Conservation (phyloP, 64 coral and sea anemone genomes). For the Anthopleura sola region DNA sequence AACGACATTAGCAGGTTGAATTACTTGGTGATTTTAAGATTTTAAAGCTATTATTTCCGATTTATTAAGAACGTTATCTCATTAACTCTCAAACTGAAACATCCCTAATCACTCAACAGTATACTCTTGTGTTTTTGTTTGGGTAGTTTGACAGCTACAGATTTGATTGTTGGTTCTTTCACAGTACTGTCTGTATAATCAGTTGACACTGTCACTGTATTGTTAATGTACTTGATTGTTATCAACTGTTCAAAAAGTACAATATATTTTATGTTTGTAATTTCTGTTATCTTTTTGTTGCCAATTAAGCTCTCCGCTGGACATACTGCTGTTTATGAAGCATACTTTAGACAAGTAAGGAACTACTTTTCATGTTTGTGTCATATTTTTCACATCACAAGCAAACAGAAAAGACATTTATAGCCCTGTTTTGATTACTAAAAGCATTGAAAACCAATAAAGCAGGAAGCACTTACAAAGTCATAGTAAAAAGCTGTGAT, state of each 20-base stretch:
- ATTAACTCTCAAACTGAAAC: background rate
- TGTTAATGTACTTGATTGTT: background rate
- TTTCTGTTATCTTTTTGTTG: background rate
- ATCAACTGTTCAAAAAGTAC: background rate
- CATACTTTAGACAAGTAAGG: constrained; percentile 62
- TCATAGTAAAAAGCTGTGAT: background rate
- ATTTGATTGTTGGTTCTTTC: background rate
- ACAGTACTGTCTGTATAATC: background rate
- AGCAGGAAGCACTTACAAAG: background rate
- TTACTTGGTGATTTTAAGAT: background rate
- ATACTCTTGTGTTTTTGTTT: background rate
- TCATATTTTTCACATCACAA: background rate
- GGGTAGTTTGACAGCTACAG: background rate
- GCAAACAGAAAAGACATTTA: too few species aligned
- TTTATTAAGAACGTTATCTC: background rate
- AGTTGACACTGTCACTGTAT: background rate
- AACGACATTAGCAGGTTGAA: background rate
- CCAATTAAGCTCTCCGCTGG: constrained; percentile 52
- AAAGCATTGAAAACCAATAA: too few species aligned
- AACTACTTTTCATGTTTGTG: background rate
- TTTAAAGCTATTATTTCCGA: background rate
- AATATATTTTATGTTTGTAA: background rate
- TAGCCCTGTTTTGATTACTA: too few species aligned
- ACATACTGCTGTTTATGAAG: constrained; percentile 67
- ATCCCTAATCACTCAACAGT: background rate